Evolutionary conservation across 2,888 invertebrate species (phyloP).

Genomic region (Blastobasis lacticolella): DNA sequence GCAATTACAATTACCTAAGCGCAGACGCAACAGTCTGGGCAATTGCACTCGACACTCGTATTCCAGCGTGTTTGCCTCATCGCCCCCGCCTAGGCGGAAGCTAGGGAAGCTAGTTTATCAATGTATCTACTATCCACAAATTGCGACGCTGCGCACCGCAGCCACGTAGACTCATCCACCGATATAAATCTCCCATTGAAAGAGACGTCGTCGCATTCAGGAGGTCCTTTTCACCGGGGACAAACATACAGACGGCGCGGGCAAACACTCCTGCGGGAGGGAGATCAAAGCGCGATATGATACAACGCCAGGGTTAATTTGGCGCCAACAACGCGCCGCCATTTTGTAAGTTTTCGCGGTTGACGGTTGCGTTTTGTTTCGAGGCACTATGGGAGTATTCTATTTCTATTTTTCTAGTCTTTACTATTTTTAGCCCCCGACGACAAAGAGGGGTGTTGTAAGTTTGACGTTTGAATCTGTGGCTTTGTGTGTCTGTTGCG

Average conservation of each 20-base stretch:
- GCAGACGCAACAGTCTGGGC: no score
- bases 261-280: conserved; percentile 56
- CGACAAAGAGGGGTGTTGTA: no score
- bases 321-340: conserved; percentile 65
- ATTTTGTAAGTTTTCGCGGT: conserved; percentile 54
- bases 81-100: no score
- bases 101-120: conserved; percentile 29
- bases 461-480: no score
- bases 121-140: conserved; percentile 64
- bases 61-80: no score
- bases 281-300: conserved; percentile 71
- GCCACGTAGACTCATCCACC: conserved; percentile 32
- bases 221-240: conserved; percentile 51
- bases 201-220: conserved; percentile 48
- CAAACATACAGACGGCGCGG: conserved; percentile 51
- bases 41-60: no score
- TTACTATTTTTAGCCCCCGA: no score
- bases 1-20: no score
- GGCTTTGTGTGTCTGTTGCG: no score
- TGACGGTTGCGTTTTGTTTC: neutral
- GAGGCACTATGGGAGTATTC: no score
- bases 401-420: no score
- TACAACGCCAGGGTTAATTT: conserved; percentile 63
- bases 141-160: conserved; percentile 60
- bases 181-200: conserved; percentile 68